Base-by-base conservation (phyloP, 64 coral and sea anemone species). In the Montipora foliosa region DNA sequence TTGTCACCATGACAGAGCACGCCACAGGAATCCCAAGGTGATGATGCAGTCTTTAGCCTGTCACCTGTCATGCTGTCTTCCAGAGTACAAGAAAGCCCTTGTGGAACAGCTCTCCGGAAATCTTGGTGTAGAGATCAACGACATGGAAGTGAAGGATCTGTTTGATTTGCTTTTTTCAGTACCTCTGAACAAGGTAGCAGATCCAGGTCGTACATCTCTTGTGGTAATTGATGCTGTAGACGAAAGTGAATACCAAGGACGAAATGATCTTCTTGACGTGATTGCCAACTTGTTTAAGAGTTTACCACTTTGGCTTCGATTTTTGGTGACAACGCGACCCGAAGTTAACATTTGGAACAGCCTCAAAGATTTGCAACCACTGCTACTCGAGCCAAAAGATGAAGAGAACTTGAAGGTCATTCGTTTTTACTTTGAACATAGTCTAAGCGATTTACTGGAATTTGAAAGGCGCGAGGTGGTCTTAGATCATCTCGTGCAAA, bases 291-390 rank as follows among this genome's bases (percentile, higher is more conserved):
- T 84, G 3, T 67, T 93, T 49, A 19, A 22, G 13, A 83, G 64
- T 29, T 74, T 93, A 6, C 91, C 91, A 74, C 60, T 25, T 3
- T 93, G 74, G 53, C 6, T 93, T 24, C 49, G 62, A 66, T 93
- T 93, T 79, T 19, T 93, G n/a, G 57, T 87, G 17, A 93, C 91
- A 11, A 93, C 91, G 14, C 84, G 91, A 49, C 91, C 91, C 21
- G 53, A 79, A 47, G 55, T 47, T 21, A 83, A 73, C 25, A 87
- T 52, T 7, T 45, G 47, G 6, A 10, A 61, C 8, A 46, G 9
- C 22, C 45, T 88, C 3, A 17, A 24, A 44, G 6, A 58, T 3
- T 61, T 76, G 16, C 22, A 72, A 53, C 83, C 74, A 14, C n/a
- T 70, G 12, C 47, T 19, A 17, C 76, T 93, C 21, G 70, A 88